Percentiles rank a stretch among this genome's conserved stretches.
These are phyloP conservation scores for Micrasema minimum DNA, from an alignment of 1,140 invertebrate genomes.

Conservation along the genomic window DNA sequence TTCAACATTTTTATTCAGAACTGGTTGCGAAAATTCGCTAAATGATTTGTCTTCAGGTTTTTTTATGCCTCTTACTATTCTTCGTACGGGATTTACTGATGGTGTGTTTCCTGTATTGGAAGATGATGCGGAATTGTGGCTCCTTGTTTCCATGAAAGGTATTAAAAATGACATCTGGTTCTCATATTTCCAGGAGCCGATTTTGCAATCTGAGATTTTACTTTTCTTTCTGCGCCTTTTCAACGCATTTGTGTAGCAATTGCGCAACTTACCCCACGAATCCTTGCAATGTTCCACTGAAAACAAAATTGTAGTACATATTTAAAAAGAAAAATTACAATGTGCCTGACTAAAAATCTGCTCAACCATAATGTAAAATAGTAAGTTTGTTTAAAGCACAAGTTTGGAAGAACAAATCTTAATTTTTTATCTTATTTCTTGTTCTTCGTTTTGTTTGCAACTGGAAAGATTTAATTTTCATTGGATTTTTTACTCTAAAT, in stretches of 20 bases:
- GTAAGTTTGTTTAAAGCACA: too few species aligned
- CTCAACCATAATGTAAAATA: too few species aligned
- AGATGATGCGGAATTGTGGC: background rate
- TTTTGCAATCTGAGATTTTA: background rate
- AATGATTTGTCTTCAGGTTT: background rate
- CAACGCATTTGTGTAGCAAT: background rate
- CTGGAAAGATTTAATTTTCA: too few species aligned
- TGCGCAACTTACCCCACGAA: background rate
- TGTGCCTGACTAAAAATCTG: too few species aligned
- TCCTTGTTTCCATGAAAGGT: background rate
- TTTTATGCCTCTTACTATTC: background rate
- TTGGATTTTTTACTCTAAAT: too few species aligned
- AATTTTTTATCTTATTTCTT: too few species aligned
- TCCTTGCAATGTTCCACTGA: background rate
- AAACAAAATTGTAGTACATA: too few species aligned
- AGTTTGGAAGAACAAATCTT: too few species aligned
- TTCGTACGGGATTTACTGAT: background rate
- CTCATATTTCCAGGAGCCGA: background rate
- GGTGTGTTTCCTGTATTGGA: background rate
- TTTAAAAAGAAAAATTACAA: too few species aligned
- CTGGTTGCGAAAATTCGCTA: background rate
- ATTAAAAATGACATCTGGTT: background rate
- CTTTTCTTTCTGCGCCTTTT: background rate
- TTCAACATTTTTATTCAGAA: background rate
- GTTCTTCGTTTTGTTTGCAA: too few species aligned